phyloP scores from a whole-genome alignment of 2,797 vertebrate genomes.

The Gymnothorax reevesii region DNA sequence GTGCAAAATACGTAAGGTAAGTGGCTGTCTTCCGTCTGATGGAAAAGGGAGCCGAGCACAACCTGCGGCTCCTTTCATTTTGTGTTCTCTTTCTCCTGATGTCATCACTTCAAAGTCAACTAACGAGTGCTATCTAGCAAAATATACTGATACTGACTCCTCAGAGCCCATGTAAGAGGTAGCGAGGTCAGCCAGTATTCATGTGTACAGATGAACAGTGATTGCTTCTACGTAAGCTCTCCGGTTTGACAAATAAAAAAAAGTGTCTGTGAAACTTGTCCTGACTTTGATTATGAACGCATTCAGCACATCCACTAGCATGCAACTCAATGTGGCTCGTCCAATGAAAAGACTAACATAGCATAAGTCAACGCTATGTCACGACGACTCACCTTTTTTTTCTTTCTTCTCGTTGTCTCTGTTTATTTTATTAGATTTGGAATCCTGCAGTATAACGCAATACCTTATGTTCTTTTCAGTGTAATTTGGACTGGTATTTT shows the following conservation, averaged over 20 bases:
- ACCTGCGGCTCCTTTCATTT: conserved; percentile 56
- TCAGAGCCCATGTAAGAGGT: conserved; percentile 57
- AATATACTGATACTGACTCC: conserved; percentile 59
- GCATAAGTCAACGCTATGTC: too few species aligned
- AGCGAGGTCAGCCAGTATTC: conserved; percentile 42
- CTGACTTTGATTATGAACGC: not conserved
- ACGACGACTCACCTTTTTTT: not conserved
- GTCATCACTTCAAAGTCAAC: conserved; percentile 56
- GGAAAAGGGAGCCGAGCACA: conserved; percentile 39
- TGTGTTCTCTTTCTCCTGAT: conserved; percentile 50
- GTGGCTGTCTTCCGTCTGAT: conserved; percentile 52
- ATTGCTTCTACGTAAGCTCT: conserved; percentile 70
- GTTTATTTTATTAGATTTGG: not conserved
- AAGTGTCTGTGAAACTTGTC: conserved; percentile 66
- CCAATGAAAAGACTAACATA: not conserved
- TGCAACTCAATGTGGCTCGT: not conserved
- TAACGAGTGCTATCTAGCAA: conserved; percentile 65
- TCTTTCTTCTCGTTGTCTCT: not conserved
- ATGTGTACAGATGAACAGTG: conserved; percentile 70
- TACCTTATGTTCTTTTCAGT: not conserved
- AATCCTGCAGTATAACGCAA: not conserved
- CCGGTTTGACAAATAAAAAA: conserved; percentile 80
- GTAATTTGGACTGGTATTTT: not conserved
- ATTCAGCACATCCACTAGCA: not conserved
- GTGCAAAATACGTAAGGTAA: conserved; percentile 57